These are phyloP conservation scores for Oreonectes daqikongensis DNA, from an alignment of 2,797 vertebrate genomes.

Conservation along the genomic window DNA sequence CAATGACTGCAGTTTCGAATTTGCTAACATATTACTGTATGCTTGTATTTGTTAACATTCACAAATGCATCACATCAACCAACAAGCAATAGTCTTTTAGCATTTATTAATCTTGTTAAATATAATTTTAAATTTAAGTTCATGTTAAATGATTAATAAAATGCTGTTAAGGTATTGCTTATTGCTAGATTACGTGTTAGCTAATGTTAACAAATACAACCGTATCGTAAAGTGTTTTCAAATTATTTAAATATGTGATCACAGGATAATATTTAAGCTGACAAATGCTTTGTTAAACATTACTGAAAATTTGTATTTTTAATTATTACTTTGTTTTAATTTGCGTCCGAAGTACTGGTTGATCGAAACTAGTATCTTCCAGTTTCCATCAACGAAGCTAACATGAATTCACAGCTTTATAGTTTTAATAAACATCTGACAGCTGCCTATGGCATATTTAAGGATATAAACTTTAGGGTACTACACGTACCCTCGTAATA, in stretches of 20 bases:
- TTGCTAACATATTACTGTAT: too few species aligned
- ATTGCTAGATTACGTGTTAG: too few species aligned
- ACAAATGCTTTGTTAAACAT: not conserved
- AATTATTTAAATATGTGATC: not conserved
- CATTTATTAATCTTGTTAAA: too few species aligned
- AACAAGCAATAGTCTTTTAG: too few species aligned
- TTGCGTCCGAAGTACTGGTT: not conserved
- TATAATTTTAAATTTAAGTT: too few species aligned
- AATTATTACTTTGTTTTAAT: not conserved
- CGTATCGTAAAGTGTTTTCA: not conserved
- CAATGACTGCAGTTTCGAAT: not conserved
- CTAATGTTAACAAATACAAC: too few species aligned
- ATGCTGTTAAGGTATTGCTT: too few species aligned
- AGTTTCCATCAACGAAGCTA: not conserved
- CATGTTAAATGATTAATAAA: too few species aligned
- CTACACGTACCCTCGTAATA: not conserved
- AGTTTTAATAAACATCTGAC: conserved; percentile 24
- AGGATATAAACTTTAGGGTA: conserved; percentile 1
- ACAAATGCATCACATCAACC: too few species aligned
- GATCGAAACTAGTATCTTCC: not conserved
- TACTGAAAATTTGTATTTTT: not conserved
- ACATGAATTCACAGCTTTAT: conserved; percentile 35
- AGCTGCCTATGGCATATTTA: conserved; percentile 37
- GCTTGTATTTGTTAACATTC: too few species aligned
- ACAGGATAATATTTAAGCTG: not conserved